These are phyloP conservation scores for Acestrorhynchus altus DNA, from an alignment of 2,797 vertebrate genomes.

Conservation along the genomic window DNA sequence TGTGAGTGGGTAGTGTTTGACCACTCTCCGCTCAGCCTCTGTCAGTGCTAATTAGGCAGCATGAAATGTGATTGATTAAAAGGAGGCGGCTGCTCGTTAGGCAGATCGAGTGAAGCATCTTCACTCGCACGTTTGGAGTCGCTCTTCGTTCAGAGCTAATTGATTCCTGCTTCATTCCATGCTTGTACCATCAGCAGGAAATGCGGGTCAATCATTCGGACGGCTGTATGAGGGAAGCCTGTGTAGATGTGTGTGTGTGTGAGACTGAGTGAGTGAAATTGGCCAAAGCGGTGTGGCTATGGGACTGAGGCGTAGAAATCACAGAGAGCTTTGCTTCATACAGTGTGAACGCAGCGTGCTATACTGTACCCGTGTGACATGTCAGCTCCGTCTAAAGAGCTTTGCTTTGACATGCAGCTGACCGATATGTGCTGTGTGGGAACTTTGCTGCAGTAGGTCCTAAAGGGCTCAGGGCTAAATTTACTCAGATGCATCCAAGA, in stretches of 20 bases:
- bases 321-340: background rate
- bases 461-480: background rate
- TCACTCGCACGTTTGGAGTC: slow-evolving; percentile 62
- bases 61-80: slow-evolving; percentile 83
- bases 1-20: slow-evolving; percentile 35
- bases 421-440: background rate
- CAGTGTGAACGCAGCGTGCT: background rate
- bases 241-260: background rate
- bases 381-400: slow-evolving; percentile 3
- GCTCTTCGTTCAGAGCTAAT: slow-evolving; percentile 64
- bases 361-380: background rate
- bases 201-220: slow-evolving; percentile 48
- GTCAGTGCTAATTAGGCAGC: slow-evolving; percentile 74
- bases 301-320: background rate
- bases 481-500: background rate
- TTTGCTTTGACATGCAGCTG: background rate
- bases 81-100: slow-evolving; percentile 67
- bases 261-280: background rate
- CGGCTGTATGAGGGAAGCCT: background rate
- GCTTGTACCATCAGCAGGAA: slow-evolving; percentile 52
- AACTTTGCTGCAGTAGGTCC: background rate
- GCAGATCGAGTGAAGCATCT: slow-evolving; percentile 57
- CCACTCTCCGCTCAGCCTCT: slow-evolving; percentile 28
- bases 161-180: slow-evolving; percentile 63
- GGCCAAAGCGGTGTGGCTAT: background rate